Conservation (phyloP, 2,888 invertebrate species). For the Ceraclea dissimilis region DNA sequence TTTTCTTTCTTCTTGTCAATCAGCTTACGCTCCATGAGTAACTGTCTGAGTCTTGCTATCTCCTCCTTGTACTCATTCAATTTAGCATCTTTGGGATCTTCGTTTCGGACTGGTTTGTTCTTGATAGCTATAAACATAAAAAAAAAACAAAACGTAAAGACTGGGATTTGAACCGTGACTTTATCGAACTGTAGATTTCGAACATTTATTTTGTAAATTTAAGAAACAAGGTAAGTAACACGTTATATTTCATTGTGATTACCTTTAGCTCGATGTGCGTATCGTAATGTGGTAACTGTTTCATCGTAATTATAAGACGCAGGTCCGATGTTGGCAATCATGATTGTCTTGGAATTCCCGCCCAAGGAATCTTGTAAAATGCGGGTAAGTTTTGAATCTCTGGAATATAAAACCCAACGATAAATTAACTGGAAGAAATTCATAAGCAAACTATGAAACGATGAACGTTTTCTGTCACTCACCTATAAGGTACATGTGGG, state of each 20-base stretch:
- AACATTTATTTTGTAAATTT: too few species aligned
- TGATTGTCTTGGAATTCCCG: conserved; percentile 97
- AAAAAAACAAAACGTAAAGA: too few species aligned
- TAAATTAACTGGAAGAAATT: not conserved
- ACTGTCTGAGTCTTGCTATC: conserved; percentile 64
- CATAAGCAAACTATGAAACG: not conserved
- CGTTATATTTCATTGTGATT: too few species aligned
- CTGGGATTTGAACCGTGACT: too few species aligned
- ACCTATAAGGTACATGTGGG: conserved; percentile 88
- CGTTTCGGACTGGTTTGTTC: conserved; percentile 97
- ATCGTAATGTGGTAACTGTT: conserved; percentile 90
- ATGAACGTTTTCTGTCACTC: not conserved
- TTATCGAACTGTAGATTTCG: too few species aligned
- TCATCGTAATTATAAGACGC: conserved; percentile 98
- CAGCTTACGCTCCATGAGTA: conserved; percentile 41
- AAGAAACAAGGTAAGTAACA: too few species aligned
- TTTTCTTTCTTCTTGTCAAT: conserved; percentile 38
- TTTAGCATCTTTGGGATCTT: conserved; percentile 98
- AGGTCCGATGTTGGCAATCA: conserved; percentile 99
- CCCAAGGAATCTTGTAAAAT: conserved; percentile 96
- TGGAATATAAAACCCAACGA: conserved; percentile 27
- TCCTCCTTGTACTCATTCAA: conserved; percentile 92
- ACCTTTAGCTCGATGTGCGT: conserved; percentile 91
- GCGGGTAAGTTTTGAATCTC: conserved; percentile 95
- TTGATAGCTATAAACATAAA: conserved; percentile 65